Evolutionary conservation across 1,140 invertebrate species (phyloP), one percentile per base, ranked within the genome.

Genomic region (Drosophila funebris): DNA sequence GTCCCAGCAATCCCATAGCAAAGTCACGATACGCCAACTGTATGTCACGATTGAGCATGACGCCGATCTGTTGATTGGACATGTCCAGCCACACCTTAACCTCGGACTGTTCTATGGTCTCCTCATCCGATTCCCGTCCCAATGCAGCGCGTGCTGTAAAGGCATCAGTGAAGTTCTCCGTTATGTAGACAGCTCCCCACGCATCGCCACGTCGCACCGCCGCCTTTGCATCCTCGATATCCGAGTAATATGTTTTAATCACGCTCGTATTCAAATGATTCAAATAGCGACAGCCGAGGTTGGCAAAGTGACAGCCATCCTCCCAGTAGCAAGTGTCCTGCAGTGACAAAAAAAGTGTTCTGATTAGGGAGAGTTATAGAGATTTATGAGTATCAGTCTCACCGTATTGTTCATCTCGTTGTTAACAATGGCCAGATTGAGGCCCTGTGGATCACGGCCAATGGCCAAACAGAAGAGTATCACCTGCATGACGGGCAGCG

Each of bases 381-480:
- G 0, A 13, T 27, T 60, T 4, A 41, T n/a, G 36, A 20, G 9
- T 16, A 3, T 11, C 37, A 9, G 2, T 16, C 81, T 92, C 92
- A 80, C 93, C 93, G 57, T 94, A 31, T 94, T 94, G 53, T 93
- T 92, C 69, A 96, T 94, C 93, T 98, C 97, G 39, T 95, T 92
- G 91, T 98, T 98, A 3, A 98, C 96, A 54, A 99, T 94, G 24
- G 96, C 97, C 87, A 99, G 78, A 72, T 94, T 94, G 0, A 99
- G 93, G 43, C 96, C 95, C 50, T 94, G 95, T 0, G 98, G 98
- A 90, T 98, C 96, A 22, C 96, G 94, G 61, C 98, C 98, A 74
- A 99, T 98, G 18, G 97, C 97, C 70, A 98, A 91, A 92, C 98
- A 99, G 93, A 99, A 99, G 3, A 99, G 94, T 44, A 98, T 96